phyloP scores from a whole-genome alignment of 2,113 vertebrate genomes.

The Puntigrus tetrazona region DNA sequence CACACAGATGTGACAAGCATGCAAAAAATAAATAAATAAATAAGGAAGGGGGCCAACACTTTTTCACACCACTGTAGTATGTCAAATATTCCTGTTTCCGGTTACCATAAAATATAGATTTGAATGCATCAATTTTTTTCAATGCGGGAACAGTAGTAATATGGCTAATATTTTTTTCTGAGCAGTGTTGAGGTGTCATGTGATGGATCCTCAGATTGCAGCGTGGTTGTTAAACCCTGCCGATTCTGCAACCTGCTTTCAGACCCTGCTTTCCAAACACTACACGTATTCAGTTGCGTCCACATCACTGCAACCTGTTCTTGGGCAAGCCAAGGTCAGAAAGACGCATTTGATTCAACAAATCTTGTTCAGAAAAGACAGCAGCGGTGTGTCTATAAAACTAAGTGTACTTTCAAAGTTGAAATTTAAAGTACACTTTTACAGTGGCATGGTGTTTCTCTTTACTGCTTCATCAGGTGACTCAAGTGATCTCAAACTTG shows the following conservation, averaged over 20 bases:
- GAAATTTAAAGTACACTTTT: not conserved
- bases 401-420: not conserved
- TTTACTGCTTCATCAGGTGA: slow-evolving; percentile 65
- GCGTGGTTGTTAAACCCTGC: slow-evolving; percentile 87
- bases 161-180: slow-evolving; percentile 20
- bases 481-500: slow-evolving; percentile 73
- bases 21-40: too few relatives aligned
- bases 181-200: slow-evolving; percentile 74
- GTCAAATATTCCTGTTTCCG: too few relatives aligned
- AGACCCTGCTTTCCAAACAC: slow-evolving; percentile 80
- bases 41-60: too few relatives aligned
- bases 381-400: not conserved
- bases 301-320: slow-evolving; percentile 25
- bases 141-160: not conserved
- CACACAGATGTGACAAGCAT: too few relatives aligned
- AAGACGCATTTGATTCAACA: not conserved
- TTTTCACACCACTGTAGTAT: too few relatives aligned
- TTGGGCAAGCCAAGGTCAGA: slow-evolving; percentile 59
- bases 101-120: not conserved
- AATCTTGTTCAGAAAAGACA: not conserved
- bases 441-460: not conserved
- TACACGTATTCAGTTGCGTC: slow-evolving; percentile 56
- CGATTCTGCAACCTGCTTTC: slow-evolving; percentile 79
- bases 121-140: not conserved
- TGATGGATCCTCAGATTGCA: slow-evolving; percentile 88